Conservation (phyloP, 2,797 vertebrate species). For the Mormyrus hasselquistii region DNA sequence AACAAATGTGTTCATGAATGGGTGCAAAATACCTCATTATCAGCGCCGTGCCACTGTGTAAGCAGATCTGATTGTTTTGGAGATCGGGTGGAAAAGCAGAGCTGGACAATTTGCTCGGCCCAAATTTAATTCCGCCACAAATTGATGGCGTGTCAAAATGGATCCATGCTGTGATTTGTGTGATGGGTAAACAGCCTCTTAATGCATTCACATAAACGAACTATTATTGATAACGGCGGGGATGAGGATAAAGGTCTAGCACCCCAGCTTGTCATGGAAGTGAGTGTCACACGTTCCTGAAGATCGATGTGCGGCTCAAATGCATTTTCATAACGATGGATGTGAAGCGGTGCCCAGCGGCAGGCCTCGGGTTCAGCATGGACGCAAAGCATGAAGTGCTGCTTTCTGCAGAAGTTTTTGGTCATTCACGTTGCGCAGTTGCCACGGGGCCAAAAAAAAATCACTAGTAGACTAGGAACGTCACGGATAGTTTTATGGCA, state of each 20-base stretch:
- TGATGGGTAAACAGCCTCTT: conserved; percentile 6
- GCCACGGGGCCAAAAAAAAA: not conserved
- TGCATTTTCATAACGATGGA: not conserved
- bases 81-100: not conserved
- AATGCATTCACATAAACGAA: not conserved
- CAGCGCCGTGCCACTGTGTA: not conserved
- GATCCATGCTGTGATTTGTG: conserved; percentile 27
- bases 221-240: conserved; percentile 22
- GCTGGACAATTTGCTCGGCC: conserved; percentile 8
- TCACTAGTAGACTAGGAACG: conserved; percentile 29
- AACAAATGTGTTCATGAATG: conserved; percentile 6
- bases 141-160: not conserved
- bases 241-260: not conserved
- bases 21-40: conserved; percentile 19
- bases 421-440: not conserved
- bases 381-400: not conserved
- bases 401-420: not conserved
- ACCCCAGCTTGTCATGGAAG: conserved; percentile 7
- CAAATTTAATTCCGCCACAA: conserved; percentile 14
- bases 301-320: conserved; percentile 26
- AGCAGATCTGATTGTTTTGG: not conserved
- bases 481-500: conserved; percentile 34
- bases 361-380: not conserved
- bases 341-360: not conserved
- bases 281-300: not conserved